Percentiles rank a stretch among this genome's conserved stretches.
Evolutionary conservation across 2,113 vertebrate species (phyloP).

Genomic region (Hippocampus comes): DNA sequence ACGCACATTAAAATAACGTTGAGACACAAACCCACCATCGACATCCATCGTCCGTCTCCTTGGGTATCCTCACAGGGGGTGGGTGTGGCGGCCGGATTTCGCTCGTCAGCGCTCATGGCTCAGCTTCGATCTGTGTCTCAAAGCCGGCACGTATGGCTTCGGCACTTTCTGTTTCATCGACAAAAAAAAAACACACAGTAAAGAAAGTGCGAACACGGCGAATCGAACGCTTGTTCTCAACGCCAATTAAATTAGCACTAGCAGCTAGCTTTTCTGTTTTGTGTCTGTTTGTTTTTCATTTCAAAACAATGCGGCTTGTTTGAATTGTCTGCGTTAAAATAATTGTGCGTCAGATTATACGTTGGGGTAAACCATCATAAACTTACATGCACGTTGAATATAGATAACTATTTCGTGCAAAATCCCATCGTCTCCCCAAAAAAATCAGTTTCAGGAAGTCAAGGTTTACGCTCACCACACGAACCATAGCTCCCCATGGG

Average conservation of each 20-base stretch:
- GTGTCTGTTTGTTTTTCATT: not conserved
- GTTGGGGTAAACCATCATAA: slow-evolving; percentile 25
- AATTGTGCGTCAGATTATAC: not conserved
- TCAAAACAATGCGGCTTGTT: not conserved
- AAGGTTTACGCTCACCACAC: slow-evolving; percentile 25
- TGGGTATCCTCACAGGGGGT: slow-evolving; percentile 76
- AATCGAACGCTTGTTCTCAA: not conserved
- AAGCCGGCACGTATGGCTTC: slow-evolving; percentile 27
- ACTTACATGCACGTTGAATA: slow-evolving; percentile 26
- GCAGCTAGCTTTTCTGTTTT: slow-evolving; percentile 40
- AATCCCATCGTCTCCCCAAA: slow-evolving; percentile 38
- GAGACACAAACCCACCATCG: slow-evolving; percentile 69
- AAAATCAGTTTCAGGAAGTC: slow-evolving; percentile 61
- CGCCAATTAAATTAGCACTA: slow-evolving; percentile 40
- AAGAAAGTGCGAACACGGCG: not conserved
- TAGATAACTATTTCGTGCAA: not conserved
- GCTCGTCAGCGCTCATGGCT: slow-evolving; percentile 76
- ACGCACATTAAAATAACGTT: not conserved
- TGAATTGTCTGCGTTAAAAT: not conserved
- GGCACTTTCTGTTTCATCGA: not conserved
- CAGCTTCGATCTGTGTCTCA: slow-evolving; percentile 32
- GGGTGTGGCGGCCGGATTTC: slow-evolving; percentile 83
- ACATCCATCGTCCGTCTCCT: slow-evolving; percentile 88
- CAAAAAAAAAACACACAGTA: not conserved
- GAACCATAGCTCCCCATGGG: slow-evolving; percentile 38